Evolutionary conservation across 53 echinoderm and acorn worm genomes (phyloP).

Genomic region (Apostichopus leukothele): DNA sequence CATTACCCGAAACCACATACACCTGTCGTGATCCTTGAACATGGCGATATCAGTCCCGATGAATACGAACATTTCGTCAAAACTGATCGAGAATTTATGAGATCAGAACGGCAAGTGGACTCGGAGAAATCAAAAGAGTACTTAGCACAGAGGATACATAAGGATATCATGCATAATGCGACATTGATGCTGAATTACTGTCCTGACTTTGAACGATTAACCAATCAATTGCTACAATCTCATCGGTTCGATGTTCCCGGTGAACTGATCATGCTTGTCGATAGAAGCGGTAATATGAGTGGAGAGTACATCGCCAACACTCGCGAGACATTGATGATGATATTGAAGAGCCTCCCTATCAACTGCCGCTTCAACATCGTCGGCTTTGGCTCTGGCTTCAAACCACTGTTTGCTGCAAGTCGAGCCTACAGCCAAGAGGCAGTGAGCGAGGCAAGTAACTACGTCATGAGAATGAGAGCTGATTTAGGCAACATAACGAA

Average conservation of each 20-base stretch:
- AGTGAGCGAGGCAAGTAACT: slow-evolving; percentile 82
- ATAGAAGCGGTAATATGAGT: slow-evolving; percentile 95
- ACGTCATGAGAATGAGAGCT: slow-evolving; percentile 88
- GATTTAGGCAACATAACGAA: slow-evolving; percentile 87
- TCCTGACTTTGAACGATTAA: slow-evolving; percentile 80
- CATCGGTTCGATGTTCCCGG: slow-evolving; percentile 89
- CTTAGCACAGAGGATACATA: slow-evolving; percentile 75
- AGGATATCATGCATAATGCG: slow-evolving; percentile 98
- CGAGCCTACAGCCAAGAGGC: slow-evolving; percentile 91
- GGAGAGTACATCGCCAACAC: slow-evolving; percentile 98
- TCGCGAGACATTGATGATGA: slow-evolving; percentile 93
- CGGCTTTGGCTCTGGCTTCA: slow-evolving; percentile 92
- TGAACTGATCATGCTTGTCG: slow-evolving; percentile 86
- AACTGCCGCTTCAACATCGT: slow-evolving; percentile 93
- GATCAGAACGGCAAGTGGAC: slow-evolving; percentile 52
- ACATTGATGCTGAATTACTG: slow-evolving; percentile 97
- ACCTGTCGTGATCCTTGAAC: slow-evolving; percentile 92
- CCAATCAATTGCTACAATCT: slow-evolving; percentile 72
- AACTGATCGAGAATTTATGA: slow-evolving; percentile 79
- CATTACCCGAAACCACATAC: slow-evolving; percentile 83
- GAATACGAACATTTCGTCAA: slow-evolving; percentile 95
- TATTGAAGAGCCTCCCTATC: slow-evolving; percentile 86
- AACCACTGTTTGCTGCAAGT: slow-evolving; percentile 88
- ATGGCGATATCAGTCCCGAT: slow-evolving; percentile 90
- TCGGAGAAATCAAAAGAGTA: slow-evolving; percentile 65